A percentile compares a stretch with the other conserved stretches of the same genome.
Conservation (phyloP, 2,797 vertebrate species). For the Sciurus carolinensis region DNA sequence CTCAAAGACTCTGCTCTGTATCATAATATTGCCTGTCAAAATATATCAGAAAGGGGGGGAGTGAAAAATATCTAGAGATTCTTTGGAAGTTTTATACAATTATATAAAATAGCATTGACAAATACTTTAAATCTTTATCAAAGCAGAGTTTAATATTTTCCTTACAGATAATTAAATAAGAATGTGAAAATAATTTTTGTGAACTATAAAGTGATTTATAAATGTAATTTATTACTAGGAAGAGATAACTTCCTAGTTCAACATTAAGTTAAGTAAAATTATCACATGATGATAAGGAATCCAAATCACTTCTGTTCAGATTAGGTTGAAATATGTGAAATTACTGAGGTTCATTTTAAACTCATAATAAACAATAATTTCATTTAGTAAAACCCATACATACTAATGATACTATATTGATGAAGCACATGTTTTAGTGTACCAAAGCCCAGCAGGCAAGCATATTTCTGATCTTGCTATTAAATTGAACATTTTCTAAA, state of each 20-base stretch:
- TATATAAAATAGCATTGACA: slow-evolving; percentile 40
- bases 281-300: neutral
- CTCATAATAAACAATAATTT: neutral
- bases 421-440: neutral
- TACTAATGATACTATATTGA: neutral
- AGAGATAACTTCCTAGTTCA: neutral
- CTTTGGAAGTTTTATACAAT: slow-evolving; percentile 39
- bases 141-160: slow-evolving; percentile 19
- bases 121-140: slow-evolving; percentile 21
- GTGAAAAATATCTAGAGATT: neutral
- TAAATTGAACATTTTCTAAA: slow-evolving; percentile 38
- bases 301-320: neutral
- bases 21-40: neutral
- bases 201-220: slow-evolving; percentile 35
- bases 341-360: slow-evolving; percentile 22
- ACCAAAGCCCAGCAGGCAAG: slow-evolving; percentile 18
- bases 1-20: neutral
- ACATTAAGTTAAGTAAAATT: slow-evolving; percentile 32
- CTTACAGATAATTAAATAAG: slow-evolving; percentile 26
- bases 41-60: neutral
- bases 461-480: slow-evolving; percentile 18
- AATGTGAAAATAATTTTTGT: neutral
- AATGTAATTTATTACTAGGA: neutral
- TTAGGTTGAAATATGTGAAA: slow-evolving; percentile 25
- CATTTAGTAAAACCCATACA: neutral